These are phyloP conservation scores for Cryptocephalus moraei DNA, from an alignment of 2,888 invertebrate genomes.

Conservation along the genomic window DNA sequence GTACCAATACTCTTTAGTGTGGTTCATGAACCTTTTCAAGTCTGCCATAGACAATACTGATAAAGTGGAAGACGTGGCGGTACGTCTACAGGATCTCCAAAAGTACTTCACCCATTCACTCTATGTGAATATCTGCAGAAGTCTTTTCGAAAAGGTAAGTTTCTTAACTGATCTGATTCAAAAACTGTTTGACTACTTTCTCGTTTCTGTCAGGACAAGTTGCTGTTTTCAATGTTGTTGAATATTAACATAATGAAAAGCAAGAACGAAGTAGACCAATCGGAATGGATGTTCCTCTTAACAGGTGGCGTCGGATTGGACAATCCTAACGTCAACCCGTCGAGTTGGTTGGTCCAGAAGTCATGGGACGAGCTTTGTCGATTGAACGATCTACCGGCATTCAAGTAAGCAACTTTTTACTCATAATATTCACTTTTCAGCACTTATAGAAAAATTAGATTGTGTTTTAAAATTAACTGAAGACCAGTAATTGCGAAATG, in stretches of 20 bases:
- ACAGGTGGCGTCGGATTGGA: constrained; percentile 77
- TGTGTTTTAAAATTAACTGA: too few species aligned
- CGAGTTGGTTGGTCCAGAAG: constrained; percentile 58
- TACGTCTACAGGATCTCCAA: constrained; percentile 63
- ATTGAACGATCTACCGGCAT: constrained; percentile 41
- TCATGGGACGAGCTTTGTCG: constrained; percentile 73
- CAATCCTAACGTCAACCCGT: constrained; percentile 61
- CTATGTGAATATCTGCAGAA: constrained; percentile 85
- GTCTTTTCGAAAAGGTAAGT: constrained; percentile 79
- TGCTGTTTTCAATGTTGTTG: constrained; percentile 74
- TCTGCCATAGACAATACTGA: constrained; percentile 79
- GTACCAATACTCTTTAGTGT: constrained; percentile 92
- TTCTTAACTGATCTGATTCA: not conserved
- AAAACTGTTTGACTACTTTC: too few species aligned
- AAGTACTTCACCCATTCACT: constrained; percentile 81
- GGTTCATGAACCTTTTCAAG: constrained; percentile 87
- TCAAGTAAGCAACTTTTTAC: constrained; percentile 3
- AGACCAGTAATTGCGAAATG: too few species aligned
- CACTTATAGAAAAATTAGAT: too few species aligned
- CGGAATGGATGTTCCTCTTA: constrained; percentile 77
- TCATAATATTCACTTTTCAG: too few species aligned
- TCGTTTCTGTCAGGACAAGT: constrained; percentile 59
- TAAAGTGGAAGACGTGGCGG: constrained; percentile 67
- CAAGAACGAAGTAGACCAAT: constrained; percentile 46
- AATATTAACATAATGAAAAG: constrained; percentile 59